Base-by-base conservation (phyloP, 2,797 vertebrate genomes). In the Mus spretus region DNA sequence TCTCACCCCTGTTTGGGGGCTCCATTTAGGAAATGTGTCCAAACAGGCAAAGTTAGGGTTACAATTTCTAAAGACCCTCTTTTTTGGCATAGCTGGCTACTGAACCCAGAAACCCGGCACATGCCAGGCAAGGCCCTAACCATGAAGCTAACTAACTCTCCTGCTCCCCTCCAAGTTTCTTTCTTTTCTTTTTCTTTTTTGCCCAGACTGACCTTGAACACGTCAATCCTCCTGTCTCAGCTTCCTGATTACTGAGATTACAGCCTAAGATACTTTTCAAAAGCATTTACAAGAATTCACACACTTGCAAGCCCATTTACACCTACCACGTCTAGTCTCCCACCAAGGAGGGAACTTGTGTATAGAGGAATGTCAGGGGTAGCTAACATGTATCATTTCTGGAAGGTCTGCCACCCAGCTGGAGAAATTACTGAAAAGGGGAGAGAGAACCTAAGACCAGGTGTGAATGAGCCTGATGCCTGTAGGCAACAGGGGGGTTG, bases 321-420 rank as follows among this genome's bases (percentile, higher is more conserved):
- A 20, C 5, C 26, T 31, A 57, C 75, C 53, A 3, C 0, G 53
- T 63, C 3, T 1, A 7, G 12, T 40, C n/a, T 34, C 65, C 77
- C 15, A 7, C 50, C 65, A 1, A 22, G 22, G 24, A 13, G 78
- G n/a, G 20, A 12, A 0, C 0, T 1, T 0, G n/a, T 50, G 22
- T 12, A 28, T 26, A 47, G 3, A 55, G 57, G 15, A 72, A 63
- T 3, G 15, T 1, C 9, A 82, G 26, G 7, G 57, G 6, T 34
- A 11, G 7, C 84, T 31, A 3, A 34, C 40, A 57, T 0, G 1
- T 20, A 50, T n/a, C 47, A 10, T 34, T 53, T 93, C 78, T n/a
- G 40, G 82, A 40, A 63, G 87, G 28, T 79, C 61, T 78, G 19
- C 28, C 83, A 19, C 53, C 3, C 7, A 5, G 28, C 65, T 82